phyloP scores from a whole-genome alignment of 2,888 invertebrate genomes.

The Acrocyrtus sp. region DNA sequence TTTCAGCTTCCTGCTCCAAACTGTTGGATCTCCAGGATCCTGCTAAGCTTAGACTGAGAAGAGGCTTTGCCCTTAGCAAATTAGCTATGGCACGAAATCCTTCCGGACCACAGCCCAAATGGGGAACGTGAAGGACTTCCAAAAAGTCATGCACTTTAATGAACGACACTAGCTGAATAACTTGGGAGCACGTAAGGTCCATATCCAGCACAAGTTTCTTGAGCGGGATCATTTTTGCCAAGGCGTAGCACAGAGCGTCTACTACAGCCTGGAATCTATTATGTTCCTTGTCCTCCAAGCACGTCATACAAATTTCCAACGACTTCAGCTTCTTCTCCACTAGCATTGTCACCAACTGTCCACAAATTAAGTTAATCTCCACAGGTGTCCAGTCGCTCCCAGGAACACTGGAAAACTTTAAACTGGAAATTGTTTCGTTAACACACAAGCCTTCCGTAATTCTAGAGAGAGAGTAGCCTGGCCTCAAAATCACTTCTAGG shows the following conservation, averaged over 20 bases:
- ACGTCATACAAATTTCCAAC: conserved; percentile 70
- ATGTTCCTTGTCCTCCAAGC: conserved; percentile 70
- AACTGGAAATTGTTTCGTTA: conserved; percentile 70
- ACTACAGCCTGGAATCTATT: conserved; percentile 70
- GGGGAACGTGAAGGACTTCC: conserved; percentile 70
- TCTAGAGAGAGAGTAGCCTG: conserved; percentile 61
- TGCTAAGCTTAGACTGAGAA: conserved; percentile 69
- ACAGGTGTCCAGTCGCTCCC: conserved; percentile 70
- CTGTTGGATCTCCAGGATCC: conserved; percentile 64
- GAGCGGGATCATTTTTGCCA: conserved; percentile 65
- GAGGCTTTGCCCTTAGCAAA: conserved; percentile 68
- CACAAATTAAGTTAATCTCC: conserved; percentile 67
- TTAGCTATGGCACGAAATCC: conserved; percentile 70
- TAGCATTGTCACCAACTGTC: conserved; percentile 57
- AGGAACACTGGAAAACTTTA: conserved; percentile 66
- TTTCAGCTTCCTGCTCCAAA: conserved; percentile 56
- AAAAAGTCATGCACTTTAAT: conserved; percentile 69
- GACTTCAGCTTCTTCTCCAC: conserved; percentile 69
- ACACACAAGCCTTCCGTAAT: conserved; percentile 64
- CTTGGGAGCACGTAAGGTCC: conserved; percentile 70
- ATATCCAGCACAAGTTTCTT: conserved; percentile 70
- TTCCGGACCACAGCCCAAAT: conserved; percentile 70
- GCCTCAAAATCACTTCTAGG: conserved; percentile 62
- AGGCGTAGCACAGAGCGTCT: conserved; percentile 68
- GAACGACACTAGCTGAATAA: conserved; percentile 69